Evolutionary conservation across 2,888 invertebrate species (phyloP), one percentile per base, ranked within the genome.

Genomic region (Thysanoteuthis rhombus): DNA sequence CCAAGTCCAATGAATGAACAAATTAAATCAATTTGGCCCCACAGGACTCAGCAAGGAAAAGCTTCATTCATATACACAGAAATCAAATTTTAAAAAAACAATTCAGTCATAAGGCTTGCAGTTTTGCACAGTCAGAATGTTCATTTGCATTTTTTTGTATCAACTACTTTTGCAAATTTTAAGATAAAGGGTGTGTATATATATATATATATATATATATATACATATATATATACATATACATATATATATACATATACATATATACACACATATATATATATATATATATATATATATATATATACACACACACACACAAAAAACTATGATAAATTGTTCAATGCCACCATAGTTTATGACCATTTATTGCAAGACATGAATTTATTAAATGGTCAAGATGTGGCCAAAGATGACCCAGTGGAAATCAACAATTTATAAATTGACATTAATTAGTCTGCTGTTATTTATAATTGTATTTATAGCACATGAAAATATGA

Each of bases 291-390:
- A n/a, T n/a, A n/a, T n/a, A n/a, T n/a, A n/a, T n/a, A n/a, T n/a
- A n/a, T n/a, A n/a, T n/a, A n/a, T n/a, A n/a, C n/a, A n/a, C n/a
- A n/a, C n/a, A n/a, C n/a, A n/a, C n/a, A n/a, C n/a, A n/a, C n/a
- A 58, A 22, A 58, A 58, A 58, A 58, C 58, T 58, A 58, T 22
- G 32, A 32, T 58, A 58, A 75, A 75, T 75, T n/a, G n/a, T 75
- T 75, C 75, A 75, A 16, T 75, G 75, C 75, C 75, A 75, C 75
- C 22, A 75, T 32, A 75, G n/a, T n/a, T 75, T 75, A n/a, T 75
- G 75, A 75, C 75, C 75, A 75, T 75, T 75, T n/a, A 75, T 75
- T 75, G 75, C 75, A 75, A 75, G 75, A 75, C 75, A 75, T 75
- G n/a, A 36, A 36, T n/a, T 75, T 75, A 75, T 75, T 75, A 75